Evolutionary conservation across 2,888 invertebrate genomes (phyloP).

Genomic region (Heliothis peltigera): DNA sequence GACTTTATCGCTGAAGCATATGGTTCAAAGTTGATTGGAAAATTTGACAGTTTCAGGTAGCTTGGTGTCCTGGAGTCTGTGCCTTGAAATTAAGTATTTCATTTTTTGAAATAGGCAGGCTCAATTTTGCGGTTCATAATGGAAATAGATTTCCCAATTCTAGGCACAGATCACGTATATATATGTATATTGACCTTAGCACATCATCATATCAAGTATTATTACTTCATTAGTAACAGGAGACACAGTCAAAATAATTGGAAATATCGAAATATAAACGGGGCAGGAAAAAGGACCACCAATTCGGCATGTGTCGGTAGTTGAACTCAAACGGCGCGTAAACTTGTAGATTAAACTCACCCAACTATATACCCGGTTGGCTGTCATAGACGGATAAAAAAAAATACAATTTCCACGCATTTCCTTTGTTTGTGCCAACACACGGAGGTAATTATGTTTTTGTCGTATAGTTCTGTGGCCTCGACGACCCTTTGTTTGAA

Average conservation of each 20-base stretch:
- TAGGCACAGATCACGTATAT: neutral
- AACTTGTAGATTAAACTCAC: conserved; percentile 80
- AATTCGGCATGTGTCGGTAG: conserved; percentile 74
- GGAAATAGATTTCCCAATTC: neutral
- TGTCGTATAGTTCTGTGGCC: conserved; percentile 56
- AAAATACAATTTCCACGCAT: conserved; percentile 55
- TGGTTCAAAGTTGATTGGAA: too few species aligned
- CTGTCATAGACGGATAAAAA: conserved; percentile 65
- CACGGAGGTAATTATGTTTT: conserved; percentile 62
- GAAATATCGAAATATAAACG: conserved; percentile 53
- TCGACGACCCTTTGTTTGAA: conserved; percentile 42
- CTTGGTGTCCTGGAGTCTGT: too few species aligned
- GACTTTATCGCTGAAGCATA: too few species aligned
- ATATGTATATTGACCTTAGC: too few species aligned
- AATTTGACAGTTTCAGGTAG: too few species aligned
- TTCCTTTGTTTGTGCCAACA: conserved; percentile 59
- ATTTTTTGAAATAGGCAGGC: too few species aligned
- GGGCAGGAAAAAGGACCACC: conserved; percentile 67
- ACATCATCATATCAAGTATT: too few species aligned
- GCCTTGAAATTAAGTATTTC: too few species aligned
- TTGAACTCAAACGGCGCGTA: conserved; percentile 79
- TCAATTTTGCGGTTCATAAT: neutral
- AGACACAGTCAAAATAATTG: conserved; percentile 35
- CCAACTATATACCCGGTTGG: conserved; percentile 74
- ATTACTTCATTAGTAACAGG: conserved; percentile 33